phyloP scores from a whole-genome alignment of 2,888 invertebrate genomes.

The Mythimna ferrago region DNA sequence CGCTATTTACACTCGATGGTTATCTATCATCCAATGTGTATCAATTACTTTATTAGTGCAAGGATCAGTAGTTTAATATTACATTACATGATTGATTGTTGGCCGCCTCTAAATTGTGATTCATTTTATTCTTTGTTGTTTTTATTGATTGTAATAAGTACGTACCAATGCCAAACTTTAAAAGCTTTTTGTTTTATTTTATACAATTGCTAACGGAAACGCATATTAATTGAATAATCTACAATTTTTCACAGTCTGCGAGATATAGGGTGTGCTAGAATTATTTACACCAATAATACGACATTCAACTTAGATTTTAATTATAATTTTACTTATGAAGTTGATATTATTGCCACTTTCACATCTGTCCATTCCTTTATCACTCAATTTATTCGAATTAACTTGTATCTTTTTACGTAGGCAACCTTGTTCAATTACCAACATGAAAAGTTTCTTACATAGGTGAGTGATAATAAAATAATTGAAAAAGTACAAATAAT shows the following conservation, averaged over 20 bases:
- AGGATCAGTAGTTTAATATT: constrained; percentile 57
- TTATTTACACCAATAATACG: neutral
- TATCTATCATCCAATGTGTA: constrained; percentile 52
- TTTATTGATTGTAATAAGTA: constrained; percentile 34
- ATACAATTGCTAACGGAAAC: constrained; percentile 19
- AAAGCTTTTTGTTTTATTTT: constrained; percentile 31
- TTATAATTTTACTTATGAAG: neutral
- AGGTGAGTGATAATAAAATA: constrained; percentile 4
- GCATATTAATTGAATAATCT: constrained; percentile 22
- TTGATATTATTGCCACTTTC: neutral
- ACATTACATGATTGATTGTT: constrained; percentile 58
- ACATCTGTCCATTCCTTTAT: neutral
- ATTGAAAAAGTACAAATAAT: neutral
- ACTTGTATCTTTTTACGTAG: neutral
- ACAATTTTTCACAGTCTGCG: neutral
- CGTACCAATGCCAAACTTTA: constrained; percentile 39
- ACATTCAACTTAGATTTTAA: neutral
- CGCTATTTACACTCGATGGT: constrained; percentile 52
- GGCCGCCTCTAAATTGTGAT: constrained; percentile 18
- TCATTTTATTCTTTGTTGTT: constrained; percentile 38
- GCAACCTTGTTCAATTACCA: constrained; percentile 2
- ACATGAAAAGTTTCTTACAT: constrained; percentile 17
- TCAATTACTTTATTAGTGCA: constrained; percentile 64
- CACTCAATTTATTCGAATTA: constrained; percentile 1
- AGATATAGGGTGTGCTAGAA: neutral